Conservation (phyloP, 2,888 invertebrate genomes). For the Chouioia cunea region DNA sequence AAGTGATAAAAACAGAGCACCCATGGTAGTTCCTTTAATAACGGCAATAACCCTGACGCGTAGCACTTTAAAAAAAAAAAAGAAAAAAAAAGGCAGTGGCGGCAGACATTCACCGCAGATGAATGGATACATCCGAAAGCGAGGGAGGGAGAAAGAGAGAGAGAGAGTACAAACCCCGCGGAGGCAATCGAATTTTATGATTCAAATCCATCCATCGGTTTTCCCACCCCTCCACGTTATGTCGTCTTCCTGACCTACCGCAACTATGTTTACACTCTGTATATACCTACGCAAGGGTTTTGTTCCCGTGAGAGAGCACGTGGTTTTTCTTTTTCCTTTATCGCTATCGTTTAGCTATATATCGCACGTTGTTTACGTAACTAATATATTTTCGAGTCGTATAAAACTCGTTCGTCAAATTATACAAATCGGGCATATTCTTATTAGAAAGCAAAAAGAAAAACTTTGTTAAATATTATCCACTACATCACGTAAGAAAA, state of each 20-base stretch:
- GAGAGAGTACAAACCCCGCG: slow-evolving; percentile 34
- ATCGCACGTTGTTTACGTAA: too few species aligned
- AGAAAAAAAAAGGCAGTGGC: slow-evolving; percentile 24
- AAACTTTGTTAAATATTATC: too few species aligned
- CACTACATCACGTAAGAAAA: too few species aligned
- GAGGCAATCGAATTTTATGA: slow-evolving; percentile 67
- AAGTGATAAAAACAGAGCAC: too few species aligned
- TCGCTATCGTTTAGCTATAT: too few species aligned
- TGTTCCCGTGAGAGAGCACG: too few species aligned
- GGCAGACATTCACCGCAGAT: slow-evolving; percentile 40
- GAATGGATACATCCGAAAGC: slow-evolving; percentile 35
- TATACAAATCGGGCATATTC: too few species aligned
- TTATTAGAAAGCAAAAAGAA: too few species aligned
- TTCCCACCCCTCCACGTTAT: neutral
- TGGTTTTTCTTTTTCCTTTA: too few species aligned
- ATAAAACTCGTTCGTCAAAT: too few species aligned
- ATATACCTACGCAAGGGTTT: too few species aligned
- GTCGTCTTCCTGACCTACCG: neutral
- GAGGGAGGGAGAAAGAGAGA: slow-evolving; percentile 53
- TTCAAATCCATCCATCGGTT: slow-evolving; percentile 30
- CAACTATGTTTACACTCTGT: neutral
- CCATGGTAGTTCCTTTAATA: slow-evolving; percentile 18
- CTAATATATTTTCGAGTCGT: too few species aligned
- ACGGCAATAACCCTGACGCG: slow-evolving; percentile 39
- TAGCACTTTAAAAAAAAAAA: slow-evolving; percentile 29